A percentile compares a stretch with the other conserved stretches of the same genome.
These are phyloP conservation scores for Ceyx melanurus DNA, from an alignment of 2,113 vertebrate genomes.

Conservation along the genomic window DNA sequence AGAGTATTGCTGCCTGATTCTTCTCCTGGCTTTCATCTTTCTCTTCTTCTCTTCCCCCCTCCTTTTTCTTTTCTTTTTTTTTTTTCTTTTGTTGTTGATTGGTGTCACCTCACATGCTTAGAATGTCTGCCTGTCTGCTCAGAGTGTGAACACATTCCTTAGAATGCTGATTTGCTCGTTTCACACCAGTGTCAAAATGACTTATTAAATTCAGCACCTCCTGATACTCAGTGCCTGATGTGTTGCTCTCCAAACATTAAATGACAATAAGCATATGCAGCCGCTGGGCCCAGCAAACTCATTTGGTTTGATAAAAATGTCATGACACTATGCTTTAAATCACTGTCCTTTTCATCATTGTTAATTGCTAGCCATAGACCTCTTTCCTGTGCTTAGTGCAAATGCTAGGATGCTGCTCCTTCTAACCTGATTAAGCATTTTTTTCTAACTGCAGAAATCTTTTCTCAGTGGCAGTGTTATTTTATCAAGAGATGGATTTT, in stretches of 20 bases:
- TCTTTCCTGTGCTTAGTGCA: slow-evolving; percentile 65
- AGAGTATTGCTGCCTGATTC: slow-evolving; percentile 26
- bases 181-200: slow-evolving; percentile 81
- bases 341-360: slow-evolving; percentile 79
- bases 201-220: slow-evolving; percentile 82
- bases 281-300: slow-evolving; percentile 75
- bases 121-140: slow-evolving; percentile 79
- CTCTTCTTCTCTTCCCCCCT: slow-evolving; percentile 65
- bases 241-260: slow-evolving; percentile 78
- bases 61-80: neutral
- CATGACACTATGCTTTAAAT: slow-evolving; percentile 77
- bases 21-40: slow-evolving; percentile 38
- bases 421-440: slow-evolving; percentile 77
- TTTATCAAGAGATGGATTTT: slow-evolving; percentile 83
- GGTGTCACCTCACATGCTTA: slow-evolving; percentile 80
- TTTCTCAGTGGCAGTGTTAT: slow-evolving; percentile 77
- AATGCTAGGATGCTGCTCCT: slow-evolving; percentile 69
- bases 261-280: slow-evolving; percentile 84
- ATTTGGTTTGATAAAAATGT: slow-evolving; percentile 83
- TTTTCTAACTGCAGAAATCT: slow-evolving; percentile 63
- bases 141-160: slow-evolving; percentile 80
- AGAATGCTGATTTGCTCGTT: slow-evolving; percentile 81
- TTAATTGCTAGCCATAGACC: slow-evolving; percentile 78
- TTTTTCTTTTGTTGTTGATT: slow-evolving; percentile 71
- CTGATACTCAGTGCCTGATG: slow-evolving; percentile 73